These are phyloP conservation scores for Poeciliopsis retropinna DNA, from an alignment of 2,113 vertebrate genomes.

Conservation along the genomic window DNA sequence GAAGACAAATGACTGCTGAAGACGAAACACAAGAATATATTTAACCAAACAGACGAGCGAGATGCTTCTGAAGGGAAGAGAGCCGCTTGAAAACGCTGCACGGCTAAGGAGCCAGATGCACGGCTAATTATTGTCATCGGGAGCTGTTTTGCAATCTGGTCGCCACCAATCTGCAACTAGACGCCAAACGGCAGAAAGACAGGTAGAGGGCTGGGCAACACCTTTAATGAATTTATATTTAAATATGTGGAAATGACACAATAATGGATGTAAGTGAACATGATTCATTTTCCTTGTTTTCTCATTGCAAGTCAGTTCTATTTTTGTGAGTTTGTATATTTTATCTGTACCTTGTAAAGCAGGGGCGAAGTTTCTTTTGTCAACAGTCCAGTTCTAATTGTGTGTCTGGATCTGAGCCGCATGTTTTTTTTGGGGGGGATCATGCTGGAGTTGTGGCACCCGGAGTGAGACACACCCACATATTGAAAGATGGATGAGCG, in stretches of 20 bases:
- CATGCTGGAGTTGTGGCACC: slow-evolving; percentile 35
- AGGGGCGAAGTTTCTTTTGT: background rate
- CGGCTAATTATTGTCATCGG: slow-evolving; percentile 52
- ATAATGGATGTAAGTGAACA: background rate
- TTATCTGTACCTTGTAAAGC: slow-evolving; percentile 1
- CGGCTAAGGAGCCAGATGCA: slow-evolving; percentile 43
- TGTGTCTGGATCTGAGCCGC: slow-evolving; percentile 14
- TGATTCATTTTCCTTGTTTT: slow-evolving; percentile 13
- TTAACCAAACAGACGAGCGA: slow-evolving; percentile 6
- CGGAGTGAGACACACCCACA: slow-evolving; percentile 68
- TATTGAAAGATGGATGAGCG: slow-evolving; percentile 3
- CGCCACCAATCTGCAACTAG: slow-evolving; percentile 41
- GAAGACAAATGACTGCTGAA: slow-evolving; percentile 15
- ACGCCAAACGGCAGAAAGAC: slow-evolving; percentile 23
- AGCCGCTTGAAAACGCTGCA: slow-evolving; percentile 42
- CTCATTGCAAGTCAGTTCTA: background rate
- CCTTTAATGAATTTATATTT: slow-evolving; percentile 8
- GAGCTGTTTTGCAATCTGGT: slow-evolving; percentile 51
- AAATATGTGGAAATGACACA: slow-evolving; percentile 4
- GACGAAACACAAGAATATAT: slow-evolving; percentile 28
- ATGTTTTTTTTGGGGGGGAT: slow-evolving; percentile 23
- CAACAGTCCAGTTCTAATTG: background rate
- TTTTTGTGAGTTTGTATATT: background rate
- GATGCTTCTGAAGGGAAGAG: slow-evolving; percentile 51
- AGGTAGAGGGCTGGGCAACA: slow-evolving; percentile 49